Percentiles rank a stretch among this genome's conserved stretches.
Conservation (phyloP, 1,140 invertebrate genomes). For the Centruroides sculpturatus region DNA sequence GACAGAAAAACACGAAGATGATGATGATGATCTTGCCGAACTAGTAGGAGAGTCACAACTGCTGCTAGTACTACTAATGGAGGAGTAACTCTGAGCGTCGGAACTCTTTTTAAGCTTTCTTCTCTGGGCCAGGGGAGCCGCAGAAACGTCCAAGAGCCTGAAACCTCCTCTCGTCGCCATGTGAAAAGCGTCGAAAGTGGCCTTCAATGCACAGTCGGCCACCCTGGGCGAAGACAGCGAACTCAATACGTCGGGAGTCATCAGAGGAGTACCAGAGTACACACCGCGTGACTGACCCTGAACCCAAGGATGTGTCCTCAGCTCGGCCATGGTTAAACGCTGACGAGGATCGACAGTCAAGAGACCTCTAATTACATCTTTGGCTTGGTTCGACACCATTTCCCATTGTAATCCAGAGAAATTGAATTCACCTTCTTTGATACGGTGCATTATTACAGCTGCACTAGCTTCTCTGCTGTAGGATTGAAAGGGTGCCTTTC, state of each 20-base stretch:
- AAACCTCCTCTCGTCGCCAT: constrained; percentile 53
- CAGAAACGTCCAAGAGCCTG: constrained; percentile 47
- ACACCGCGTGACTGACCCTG: constrained; percentile 22
- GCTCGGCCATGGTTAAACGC: constrained; percentile 49
- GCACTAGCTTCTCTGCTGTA: constrained; percentile 52
- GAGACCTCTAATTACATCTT: constrained; percentile 55
- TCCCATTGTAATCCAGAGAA: constrained; percentile 55
- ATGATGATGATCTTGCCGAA: background rate
- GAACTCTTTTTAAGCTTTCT: constrained; percentile 47
- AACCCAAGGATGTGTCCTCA: constrained; percentile 51
- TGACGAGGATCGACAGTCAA: constrained; percentile 61
- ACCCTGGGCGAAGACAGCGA: constrained; percentile 20
- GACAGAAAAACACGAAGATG: constrained; percentile 1
- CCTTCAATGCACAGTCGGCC: constrained; percentile 36
- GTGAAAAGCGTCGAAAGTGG: constrained; percentile 51
- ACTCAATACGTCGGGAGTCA: constrained; percentile 40
- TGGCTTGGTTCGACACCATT: constrained; percentile 53
- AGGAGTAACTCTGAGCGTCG: constrained; percentile 23
- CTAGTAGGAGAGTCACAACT: background rate
- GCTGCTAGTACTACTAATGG: constrained; percentile 4
- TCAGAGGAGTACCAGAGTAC: constrained; percentile 36
- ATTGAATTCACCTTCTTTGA: constrained; percentile 58
- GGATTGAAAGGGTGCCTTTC: constrained; percentile 61
- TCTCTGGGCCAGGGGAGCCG: constrained; percentile 52
- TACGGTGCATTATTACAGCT: constrained; percentile 56